Conservation (phyloP, 2,113 vertebrate species). For the Grammomys dolichurus region DNA sequence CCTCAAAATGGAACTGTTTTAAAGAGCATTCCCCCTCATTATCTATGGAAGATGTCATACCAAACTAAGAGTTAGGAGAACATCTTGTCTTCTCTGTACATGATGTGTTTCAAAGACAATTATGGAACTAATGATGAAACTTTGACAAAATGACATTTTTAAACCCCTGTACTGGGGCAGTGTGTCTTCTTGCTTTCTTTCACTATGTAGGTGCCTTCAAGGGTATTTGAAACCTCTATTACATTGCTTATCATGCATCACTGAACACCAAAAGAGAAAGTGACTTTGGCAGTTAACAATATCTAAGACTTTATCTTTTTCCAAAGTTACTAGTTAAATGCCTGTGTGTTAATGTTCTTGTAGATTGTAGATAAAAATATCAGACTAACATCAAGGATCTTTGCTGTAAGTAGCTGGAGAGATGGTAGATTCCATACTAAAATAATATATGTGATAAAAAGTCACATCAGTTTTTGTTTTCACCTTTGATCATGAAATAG, state of each 20-base stretch:
- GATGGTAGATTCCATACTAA: not conserved
- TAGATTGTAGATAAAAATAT: not conserved
- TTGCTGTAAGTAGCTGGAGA: not conserved
- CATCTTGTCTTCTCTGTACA: not conserved
- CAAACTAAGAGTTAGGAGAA: not conserved
- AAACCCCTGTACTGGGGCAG: not conserved
- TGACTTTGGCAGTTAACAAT: not conserved
- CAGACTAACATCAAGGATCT: not conserved
- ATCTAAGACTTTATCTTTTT: not conserved
- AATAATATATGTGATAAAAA: not conserved
- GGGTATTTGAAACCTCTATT: not conserved
- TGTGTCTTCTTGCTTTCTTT: not conserved
- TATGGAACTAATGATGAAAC: not conserved
- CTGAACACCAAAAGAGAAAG: not conserved
- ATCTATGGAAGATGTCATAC: not conserved
- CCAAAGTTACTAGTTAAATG: not conserved
- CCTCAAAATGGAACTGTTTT: not conserved
- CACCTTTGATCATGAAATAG: not conserved
- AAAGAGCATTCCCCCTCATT: not conserved
- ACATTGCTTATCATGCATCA: not conserved
- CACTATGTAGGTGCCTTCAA: not conserved
- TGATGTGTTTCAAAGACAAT: not conserved
- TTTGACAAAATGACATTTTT: not conserved
- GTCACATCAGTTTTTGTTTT: not conserved
- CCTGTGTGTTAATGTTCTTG: not conserved